Evolutionary conservation across 2,113 vertebrate genomes (phyloP), one percentile per base, ranked within the genome.

Genomic region (Speoplatyrhinus poulsoni): DNA sequence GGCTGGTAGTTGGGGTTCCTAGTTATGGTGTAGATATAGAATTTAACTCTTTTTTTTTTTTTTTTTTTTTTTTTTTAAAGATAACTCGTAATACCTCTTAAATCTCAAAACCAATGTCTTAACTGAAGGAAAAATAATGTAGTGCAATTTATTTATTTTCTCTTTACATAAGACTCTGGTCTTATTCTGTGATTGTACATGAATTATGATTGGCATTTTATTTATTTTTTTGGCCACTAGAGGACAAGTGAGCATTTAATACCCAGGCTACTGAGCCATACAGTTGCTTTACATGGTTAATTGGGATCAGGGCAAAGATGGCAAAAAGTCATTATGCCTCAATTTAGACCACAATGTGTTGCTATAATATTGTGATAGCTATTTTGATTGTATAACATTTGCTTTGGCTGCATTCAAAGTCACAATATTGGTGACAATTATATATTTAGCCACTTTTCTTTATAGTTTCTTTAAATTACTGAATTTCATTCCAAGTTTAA

Each of bases 351-450:
- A 55, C 59, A 62, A 73, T 47, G 70, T 65, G 70, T 62, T 26
- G 0, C 33, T 62, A 63, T 65, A 58, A 48, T 47, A 50, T 54
- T 16, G 10, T 32, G 16, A 67, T 15, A 65, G 48, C 5, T 47
- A 46, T 68, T 11, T 3, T 62, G 46, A 85, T 79, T 84, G 67
- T 80, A 72, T 66, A 60, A 58, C 49, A 33, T 10, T 56, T 50
- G 65, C 69, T 78, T 78, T 53, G 50, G 69, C 64, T 76, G 57
- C 77, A 70, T 78, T 76, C 65, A 55, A 61, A 60, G 60, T 58
- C 53, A 15, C 6, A 12, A 26, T 26, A 26, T 26, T 26, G 3
- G 26, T 26, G 26, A 2, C 26, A 2, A 26, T 26, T 26, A 26
- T 26, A 26, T 26, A 26, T 26, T 26, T 26, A 26, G 26, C 26